Evolutionary conservation across 2,113 vertebrate genomes (phyloP).

Genomic region (Gobius niger): DNA sequence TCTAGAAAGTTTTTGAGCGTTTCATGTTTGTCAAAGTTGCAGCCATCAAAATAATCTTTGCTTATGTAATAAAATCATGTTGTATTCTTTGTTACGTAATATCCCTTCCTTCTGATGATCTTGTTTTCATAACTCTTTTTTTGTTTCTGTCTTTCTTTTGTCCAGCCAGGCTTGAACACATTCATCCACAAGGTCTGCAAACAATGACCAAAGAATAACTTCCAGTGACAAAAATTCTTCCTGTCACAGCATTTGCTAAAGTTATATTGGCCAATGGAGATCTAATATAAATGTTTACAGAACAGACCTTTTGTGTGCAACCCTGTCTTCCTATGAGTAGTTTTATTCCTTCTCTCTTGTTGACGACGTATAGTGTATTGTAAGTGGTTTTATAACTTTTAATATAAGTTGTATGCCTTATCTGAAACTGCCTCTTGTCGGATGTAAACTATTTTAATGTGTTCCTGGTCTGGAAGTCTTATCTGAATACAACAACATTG

Average conservation of each 20-base stretch:
- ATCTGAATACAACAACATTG: neutral
- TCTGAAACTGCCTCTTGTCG: neutral
- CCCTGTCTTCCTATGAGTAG: no score
- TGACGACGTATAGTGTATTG: no score
- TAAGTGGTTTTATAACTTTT: no score
- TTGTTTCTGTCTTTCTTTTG: neutral
- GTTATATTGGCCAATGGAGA: no score
- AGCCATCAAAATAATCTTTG: no score
- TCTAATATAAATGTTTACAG: no score
- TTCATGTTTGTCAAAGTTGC: no score
- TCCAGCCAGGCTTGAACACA: neutral
- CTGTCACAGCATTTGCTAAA: conserved; percentile 8
- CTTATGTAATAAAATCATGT: neutral
- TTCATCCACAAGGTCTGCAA: neutral
- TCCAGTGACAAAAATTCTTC: conserved; percentile 37
- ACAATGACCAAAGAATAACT: conserved; percentile 19
- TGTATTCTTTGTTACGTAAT: neutral
- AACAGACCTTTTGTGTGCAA: no score
- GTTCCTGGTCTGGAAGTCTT: neutral
- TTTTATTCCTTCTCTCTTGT: no score
- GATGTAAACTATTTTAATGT: neutral
- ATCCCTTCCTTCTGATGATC: neutral
- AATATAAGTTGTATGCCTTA: neutral
- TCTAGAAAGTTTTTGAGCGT: no score
- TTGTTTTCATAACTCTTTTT: neutral